Base-by-base conservation (phyloP, 2,113 vertebrate genomes). In the Phoenicopterus ruber region DNA sequence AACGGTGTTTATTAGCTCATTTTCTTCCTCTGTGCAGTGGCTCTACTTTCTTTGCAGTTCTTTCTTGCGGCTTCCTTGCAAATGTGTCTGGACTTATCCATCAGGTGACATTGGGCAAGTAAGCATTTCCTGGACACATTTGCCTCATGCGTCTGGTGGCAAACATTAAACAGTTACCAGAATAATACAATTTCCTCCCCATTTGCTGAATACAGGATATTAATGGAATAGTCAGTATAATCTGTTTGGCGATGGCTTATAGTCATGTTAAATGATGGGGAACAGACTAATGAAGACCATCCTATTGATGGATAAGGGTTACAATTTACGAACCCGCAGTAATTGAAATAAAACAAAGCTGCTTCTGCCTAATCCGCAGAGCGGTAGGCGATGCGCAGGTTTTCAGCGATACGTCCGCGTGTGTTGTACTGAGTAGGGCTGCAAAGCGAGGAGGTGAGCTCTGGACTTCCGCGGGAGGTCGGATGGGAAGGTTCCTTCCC, bases 371-470 rank as follows among this genome's bases (percentile, higher is more conserved):
- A 13, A 42, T 61, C 7, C 4, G 7, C 25, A 42, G 7, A 46
- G 36, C 1, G 1, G 17, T 28, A 22, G 34, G 34, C 3, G 2
- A 19, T 29, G 28, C 3, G 3, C 20, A 32, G 58, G 31, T 77
- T 6, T 11, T 42, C 15, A 14, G 42, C 42, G 42, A 42, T 42
- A 42, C 42, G 18, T 49, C 66, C 7, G 25, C 1, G 4, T 1
- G 0, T 9, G 11, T 55, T 55, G 11, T n/a, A 29, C 44, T 1
- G 3, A 32, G 44, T 9, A 10, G 44, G 34, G 36, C 63, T 84
- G 1, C 34, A 57, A 32, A 72, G n/a, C 0, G 0, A 66, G 13
- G 28, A 18, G 2, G 17, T 0, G 8, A 72, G 21, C 25, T 67
- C 50, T 1, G 2, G 21, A 36, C 8, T 5, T 66, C 42, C 54